These are phyloP conservation scores for Cephus pulcher DNA, from an alignment of 2,888 invertebrate genomes.

Conservation along the genomic window DNA sequence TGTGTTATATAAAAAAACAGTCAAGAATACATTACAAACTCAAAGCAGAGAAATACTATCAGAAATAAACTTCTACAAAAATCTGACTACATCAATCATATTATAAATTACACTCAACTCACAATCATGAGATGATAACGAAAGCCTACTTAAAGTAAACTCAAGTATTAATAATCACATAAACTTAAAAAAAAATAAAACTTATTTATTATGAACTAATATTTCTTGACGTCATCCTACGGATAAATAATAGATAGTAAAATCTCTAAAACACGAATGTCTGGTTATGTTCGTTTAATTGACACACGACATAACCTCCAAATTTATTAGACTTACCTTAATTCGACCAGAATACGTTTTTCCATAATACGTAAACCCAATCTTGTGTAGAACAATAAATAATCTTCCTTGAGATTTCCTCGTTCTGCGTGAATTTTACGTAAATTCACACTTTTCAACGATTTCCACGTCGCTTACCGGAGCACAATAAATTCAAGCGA, in stretches of 20 bases:
- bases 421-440: not conserved
- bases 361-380: not conserved
- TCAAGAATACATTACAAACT: not conserved
- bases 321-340: not conserved
- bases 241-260: not conserved
- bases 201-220: not conserved
- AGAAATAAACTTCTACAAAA: not conserved
- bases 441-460: not conserved
- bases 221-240: not conserved
- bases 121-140: not conserved
- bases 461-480: not conserved
- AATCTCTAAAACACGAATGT: not conserved
- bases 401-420: not conserved
- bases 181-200: not conserved
- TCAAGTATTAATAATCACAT: not conserved
- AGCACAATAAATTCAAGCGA: not conserved
- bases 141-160: not conserved
- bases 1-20: not conserved
- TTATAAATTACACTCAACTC: not conserved
- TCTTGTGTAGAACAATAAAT: not conserved
- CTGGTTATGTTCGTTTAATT: not conserved
- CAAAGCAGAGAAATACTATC: not conserved
- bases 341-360: not conserved
- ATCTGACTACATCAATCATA: not conserved
- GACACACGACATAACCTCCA: not conserved